phyloP scores from a whole-genome alignment of 2,888 invertebrate species.

The Doris montereyensis region DNA sequence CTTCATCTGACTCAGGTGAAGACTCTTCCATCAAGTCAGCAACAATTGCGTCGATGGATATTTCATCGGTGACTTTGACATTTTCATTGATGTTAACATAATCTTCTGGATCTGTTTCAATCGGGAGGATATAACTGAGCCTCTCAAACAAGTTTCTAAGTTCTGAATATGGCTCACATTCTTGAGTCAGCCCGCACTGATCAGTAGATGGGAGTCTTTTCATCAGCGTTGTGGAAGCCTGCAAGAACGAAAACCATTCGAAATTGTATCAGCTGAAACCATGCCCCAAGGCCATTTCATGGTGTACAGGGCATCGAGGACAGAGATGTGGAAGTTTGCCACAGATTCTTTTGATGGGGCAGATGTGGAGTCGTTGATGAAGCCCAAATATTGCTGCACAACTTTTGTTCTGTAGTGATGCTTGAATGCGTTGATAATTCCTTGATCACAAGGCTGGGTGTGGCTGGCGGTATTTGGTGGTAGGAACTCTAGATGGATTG shows the following conservation, averaged over 20 bases:
- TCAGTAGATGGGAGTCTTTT: too few species aligned
- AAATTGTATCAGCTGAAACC: neutral
- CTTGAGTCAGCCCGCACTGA: too few species aligned
- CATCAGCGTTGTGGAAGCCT: too few species aligned
- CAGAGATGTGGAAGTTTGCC: constrained; percentile 1
- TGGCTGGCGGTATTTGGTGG: constrained; percentile 52
- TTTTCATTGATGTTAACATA: neutral
- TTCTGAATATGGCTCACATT: too few species aligned
- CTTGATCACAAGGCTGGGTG: constrained; percentile 55
- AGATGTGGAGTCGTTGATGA: constrained; percentile 20
- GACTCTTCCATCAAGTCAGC: neutral
- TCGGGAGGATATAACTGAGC: neutral
- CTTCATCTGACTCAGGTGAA: neutral
- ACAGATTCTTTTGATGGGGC: neutral
- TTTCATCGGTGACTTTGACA: neutral
- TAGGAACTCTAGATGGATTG: constrained; percentile 48
- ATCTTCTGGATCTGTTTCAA: neutral
- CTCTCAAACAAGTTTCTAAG: too few species aligned
- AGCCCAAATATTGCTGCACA: neutral
- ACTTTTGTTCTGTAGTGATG: constrained; percentile 30
- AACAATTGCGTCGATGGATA: neutral
- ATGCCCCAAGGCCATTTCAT: constrained; percentile 14
- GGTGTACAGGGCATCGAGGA: constrained; percentile 12
- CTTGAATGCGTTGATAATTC: constrained; percentile 49
- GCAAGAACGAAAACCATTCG: constrained; percentile 25